Conservation (phyloP, 2,888 invertebrate genomes). For the Hedychridium roseum region DNA sequence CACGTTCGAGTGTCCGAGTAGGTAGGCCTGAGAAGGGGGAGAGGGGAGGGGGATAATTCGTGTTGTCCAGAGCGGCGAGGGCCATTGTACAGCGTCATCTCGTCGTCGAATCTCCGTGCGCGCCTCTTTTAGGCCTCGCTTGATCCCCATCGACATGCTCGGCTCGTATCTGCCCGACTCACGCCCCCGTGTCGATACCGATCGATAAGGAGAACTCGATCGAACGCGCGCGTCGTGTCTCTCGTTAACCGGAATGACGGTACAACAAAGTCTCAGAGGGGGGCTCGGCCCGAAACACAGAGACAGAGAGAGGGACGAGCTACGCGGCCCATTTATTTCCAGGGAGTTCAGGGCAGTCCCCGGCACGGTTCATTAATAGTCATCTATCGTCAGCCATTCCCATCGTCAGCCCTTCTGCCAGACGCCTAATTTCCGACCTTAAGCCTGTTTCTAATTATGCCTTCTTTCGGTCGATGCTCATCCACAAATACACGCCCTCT, state of each 20-base stretch:
- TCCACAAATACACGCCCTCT: no score
- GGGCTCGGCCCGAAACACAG: no score
- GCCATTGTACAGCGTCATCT: slow-evolving; percentile 21
- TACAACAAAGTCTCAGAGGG: slow-evolving; percentile 23
- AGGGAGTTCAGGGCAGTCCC: background rate
- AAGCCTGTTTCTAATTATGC: no score
- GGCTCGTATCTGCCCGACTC: slow-evolving; percentile 12
- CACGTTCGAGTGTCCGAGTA: slow-evolving; percentile 20
- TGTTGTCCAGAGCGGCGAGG: slow-evolving; percentile 20
- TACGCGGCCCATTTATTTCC: background rate
- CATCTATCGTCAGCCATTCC: no score
- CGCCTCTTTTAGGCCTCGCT: slow-evolving; percentile 18
- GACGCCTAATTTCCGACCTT: no score
- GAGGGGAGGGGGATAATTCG: slow-evolving; percentile 33
- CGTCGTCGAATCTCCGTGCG: slow-evolving; percentile 16
- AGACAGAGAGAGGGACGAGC: no score
- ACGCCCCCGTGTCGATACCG: slow-evolving; percentile 12
- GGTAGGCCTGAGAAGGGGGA: no score
- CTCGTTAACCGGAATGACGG: slow-evolving; percentile 39
- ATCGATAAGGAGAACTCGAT: slow-evolving; percentile 26
- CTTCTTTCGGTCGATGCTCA: no score
- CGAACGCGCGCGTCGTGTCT: slow-evolving; percentile 4
- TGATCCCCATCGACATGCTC: slow-evolving; percentile 12
- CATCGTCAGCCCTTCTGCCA: no score
- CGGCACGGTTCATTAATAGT: no score